phyloP scores from a whole-genome alignment of 2,888 invertebrate species.

The Plemyria rubiginata region DNA sequence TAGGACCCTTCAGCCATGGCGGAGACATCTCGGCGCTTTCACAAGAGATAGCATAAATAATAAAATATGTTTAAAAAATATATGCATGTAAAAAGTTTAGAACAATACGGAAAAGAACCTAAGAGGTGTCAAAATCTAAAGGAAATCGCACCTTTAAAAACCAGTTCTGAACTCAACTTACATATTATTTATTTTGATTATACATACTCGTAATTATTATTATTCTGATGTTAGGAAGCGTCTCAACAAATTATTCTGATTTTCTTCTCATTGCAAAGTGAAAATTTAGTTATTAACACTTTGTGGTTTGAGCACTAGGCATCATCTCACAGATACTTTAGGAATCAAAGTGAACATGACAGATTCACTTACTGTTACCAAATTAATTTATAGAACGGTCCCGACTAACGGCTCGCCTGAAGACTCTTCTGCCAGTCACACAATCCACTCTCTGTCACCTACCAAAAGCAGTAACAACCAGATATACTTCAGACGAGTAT shows the following conservation, averaged over 20 bases:
- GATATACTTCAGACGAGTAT: slow-evolving; percentile 40
- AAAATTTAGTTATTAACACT: background rate
- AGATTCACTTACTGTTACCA: slow-evolving; percentile 52
- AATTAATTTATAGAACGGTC: slow-evolving; percentile 80
- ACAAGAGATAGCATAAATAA: slow-evolving; percentile 6
- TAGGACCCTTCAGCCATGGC: slow-evolving; percentile 53
- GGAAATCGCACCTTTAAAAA: too few relatives aligned
- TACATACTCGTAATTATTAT: too few relatives aligned
- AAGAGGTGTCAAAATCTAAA: background rate
- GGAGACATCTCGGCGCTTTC: slow-evolving; percentile 68
- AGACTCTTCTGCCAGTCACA: slow-evolving; percentile 77
- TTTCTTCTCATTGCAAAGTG: background rate
- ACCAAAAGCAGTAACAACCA: slow-evolving; percentile 44
- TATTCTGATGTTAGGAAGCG: background rate
- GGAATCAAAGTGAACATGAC: slow-evolving; percentile 45
- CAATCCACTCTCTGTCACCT: slow-evolving; percentile 51
- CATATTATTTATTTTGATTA: too few relatives aligned
- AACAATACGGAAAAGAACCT: background rate
- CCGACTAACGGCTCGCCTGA: slow-evolving; percentile 74
- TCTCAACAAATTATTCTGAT: background rate
- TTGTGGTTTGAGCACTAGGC: background rate
- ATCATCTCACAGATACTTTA: slow-evolving; percentile 9
- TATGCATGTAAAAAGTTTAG: background rate
- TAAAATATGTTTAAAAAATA: slow-evolving; percentile 5
- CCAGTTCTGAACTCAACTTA: too few relatives aligned